Conservation (phyloP, 2,113 vertebrate species). For the Holacanthus passer region DNA sequence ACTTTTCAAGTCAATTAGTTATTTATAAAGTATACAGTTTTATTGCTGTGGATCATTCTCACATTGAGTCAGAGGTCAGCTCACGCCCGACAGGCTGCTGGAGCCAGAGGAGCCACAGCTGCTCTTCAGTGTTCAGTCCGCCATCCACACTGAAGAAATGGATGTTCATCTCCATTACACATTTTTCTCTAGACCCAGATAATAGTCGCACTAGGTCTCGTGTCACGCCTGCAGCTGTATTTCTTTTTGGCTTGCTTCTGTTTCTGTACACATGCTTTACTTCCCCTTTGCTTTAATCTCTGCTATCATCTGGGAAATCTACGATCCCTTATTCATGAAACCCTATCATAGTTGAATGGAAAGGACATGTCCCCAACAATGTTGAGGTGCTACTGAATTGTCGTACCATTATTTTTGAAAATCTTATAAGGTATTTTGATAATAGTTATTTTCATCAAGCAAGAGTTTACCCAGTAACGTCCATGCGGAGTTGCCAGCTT, state of each 20-base stretch:
- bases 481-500: background rate
- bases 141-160: slow-evolving; percentile 10
- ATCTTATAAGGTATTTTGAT: background rate
- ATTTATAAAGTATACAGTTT: slow-evolving; percentile 6
- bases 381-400: background rate
- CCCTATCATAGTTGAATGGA: background rate
- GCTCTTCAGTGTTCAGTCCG: slow-evolving; percentile 19
- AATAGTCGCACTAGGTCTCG: slow-evolving; percentile 29
- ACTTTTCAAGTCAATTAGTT: slow-evolving; percentile 7
- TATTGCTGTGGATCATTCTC: background rate
- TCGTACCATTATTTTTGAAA: background rate
- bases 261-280: background rate
- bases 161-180: slow-evolving; percentile 29
- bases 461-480: background rate
- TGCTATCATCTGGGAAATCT: background rate
- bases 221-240: slow-evolving; percentile 33
- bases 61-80: slow-evolving; percentile 23
- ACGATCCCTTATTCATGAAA: background rate
- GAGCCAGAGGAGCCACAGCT: background rate
- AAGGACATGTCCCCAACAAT: background rate
- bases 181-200: slow-evolving; percentile 2
- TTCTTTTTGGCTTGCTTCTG: slow-evolving; percentile 9
- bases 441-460: background rate
- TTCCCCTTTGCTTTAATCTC: slow-evolving; percentile 24
- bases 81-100: background rate